Evolutionary conservation across 92 coral and sea anemone species (phyloP).

Genomic region (Epizoanthus scotinus): DNA sequence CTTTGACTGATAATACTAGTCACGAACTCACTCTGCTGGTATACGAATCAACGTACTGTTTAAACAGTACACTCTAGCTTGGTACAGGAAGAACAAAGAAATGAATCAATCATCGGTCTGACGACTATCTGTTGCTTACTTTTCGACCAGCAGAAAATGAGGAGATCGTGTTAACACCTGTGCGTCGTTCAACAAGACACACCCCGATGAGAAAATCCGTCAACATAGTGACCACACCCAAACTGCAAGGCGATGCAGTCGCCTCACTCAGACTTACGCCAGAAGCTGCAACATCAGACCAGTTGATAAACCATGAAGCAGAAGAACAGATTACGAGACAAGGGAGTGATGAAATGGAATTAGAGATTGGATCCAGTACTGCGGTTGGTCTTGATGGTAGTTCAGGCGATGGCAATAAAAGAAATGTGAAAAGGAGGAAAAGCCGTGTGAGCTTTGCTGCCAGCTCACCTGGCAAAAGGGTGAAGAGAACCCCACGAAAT

Average conservation of each 20-base stretch:
- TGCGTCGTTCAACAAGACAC: slow-evolving; percentile 83
- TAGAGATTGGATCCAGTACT: slow-evolving; percentile 17
- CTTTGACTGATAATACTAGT: no score
- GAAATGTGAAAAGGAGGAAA: background rate
- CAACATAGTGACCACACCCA: slow-evolving; percentile 72
- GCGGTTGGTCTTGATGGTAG: background rate
- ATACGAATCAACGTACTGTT: no score
- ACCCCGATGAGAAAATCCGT: slow-evolving; percentile 50
- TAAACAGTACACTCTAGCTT: background rate
- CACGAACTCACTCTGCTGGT: no score
- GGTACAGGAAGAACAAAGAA: slow-evolving; percentile 50
- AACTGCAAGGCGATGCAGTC: slow-evolving; percentile 40
- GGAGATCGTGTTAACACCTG: slow-evolving; percentile 83
- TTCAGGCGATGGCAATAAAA: background rate
- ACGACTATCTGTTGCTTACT: background rate
- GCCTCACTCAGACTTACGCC: slow-evolving; percentile 76
- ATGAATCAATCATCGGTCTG: slow-evolving; percentile 31
- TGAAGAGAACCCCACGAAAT: slow-evolving; percentile 4
- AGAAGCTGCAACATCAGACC: slow-evolving; percentile 27
- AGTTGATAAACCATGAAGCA: background rate
- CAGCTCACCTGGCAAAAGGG: background rate
- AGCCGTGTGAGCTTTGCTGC: slow-evolving; percentile 27
- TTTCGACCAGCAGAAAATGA: slow-evolving; percentile 43
- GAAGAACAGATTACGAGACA: background rate
- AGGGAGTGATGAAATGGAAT: background rate